Evolutionary conservation across 2,113 vertebrate genomes (phyloP).

Genomic region (Toxostoma redivivum): DNA sequence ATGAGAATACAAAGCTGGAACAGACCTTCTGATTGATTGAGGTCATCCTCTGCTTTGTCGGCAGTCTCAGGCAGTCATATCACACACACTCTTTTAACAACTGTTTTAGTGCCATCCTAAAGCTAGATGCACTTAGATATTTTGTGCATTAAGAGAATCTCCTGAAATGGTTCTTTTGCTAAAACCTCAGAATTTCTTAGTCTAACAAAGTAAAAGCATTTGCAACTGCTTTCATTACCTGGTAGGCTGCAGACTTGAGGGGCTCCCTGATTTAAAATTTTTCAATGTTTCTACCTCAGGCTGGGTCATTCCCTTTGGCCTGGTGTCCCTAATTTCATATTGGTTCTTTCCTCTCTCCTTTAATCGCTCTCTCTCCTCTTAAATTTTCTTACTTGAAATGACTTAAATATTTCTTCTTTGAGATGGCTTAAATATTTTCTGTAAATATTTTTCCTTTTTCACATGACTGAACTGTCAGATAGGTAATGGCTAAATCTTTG

Average conservation of each 20-base stretch:
- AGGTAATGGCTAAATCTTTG: background rate
- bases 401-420: background rate
- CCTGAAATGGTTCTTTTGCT: background rate
- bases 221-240: background rate
- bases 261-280: background rate
- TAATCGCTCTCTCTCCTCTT: background rate
- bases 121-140: background rate
- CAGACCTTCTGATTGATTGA: background rate
- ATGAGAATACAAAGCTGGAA: background rate
- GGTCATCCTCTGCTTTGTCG: background rate
- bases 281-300: background rate
- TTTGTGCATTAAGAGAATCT: background rate
- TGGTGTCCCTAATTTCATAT: background rate
- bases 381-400: background rate
- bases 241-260: background rate
- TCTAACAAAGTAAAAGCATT: background rate
- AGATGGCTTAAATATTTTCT: background rate
- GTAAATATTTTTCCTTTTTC: background rate
- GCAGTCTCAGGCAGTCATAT: background rate
- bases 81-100: background rate
- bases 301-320: background rate
- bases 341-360: background rate
- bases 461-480: background rate
- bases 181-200: background rate
- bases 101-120: background rate